Percentiles rank a stretch among this genome's conserved stretches.
Conservation (phyloP, 2,888 invertebrate species). For the Philonicus albiceps region DNA sequence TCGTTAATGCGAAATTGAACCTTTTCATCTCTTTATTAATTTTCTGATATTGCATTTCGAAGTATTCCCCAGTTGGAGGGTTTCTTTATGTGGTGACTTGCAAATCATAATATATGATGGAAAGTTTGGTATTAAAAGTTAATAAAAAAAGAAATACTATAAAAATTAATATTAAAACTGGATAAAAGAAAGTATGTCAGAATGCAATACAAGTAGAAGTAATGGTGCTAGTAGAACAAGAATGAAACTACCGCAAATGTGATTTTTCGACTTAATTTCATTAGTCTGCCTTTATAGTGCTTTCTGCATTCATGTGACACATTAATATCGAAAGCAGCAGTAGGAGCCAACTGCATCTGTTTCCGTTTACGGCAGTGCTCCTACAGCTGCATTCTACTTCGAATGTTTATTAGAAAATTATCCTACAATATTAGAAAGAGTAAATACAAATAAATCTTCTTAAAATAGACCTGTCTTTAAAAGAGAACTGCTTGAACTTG, state of each 20-base stretch:
- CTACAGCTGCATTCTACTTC: neutral
- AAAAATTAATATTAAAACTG: neutral
- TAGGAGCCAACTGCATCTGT: neutral
- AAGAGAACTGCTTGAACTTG: neutral
- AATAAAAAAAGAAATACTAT: neutral
- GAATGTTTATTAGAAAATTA: neutral
- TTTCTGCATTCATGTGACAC: neutral
- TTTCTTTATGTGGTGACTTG: neutral
- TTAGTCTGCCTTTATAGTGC: no score
- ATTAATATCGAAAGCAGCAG: neutral
- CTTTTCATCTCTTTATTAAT: neutral
- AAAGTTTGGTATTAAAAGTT: neutral
- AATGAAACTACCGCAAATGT: no score
- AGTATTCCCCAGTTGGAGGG: neutral
- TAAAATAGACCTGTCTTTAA: neutral
- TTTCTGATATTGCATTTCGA: neutral
- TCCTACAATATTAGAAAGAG: neutral
- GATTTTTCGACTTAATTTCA: no score
- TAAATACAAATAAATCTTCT: conserved; percentile 1
- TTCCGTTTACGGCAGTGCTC: neutral
- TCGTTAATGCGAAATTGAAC: neutral
- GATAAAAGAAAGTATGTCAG: neutral
- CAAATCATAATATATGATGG: neutral
- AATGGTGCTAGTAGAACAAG: no score
- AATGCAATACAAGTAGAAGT: no score